Base-by-base conservation (phyloP, 2,797 vertebrate species). In the Lagodon rhomboides region DNA sequence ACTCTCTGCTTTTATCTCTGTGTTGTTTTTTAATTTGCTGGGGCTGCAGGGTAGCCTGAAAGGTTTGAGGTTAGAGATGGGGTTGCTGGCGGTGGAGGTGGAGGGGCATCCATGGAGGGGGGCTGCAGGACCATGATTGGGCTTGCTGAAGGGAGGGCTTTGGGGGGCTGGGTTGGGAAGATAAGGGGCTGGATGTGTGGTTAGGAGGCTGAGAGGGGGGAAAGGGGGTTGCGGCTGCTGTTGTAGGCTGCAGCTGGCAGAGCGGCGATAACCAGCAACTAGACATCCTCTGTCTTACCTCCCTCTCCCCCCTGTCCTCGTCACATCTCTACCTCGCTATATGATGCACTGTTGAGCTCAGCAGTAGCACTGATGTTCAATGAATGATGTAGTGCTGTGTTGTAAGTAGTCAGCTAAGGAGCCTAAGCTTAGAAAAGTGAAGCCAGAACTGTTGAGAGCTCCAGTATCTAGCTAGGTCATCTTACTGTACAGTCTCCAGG, bases 101-200 rank as follows among this genome's bases (percentile, higher is more conserved):
- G 85, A 68, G 70, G 87, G 75, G 75, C 80, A 80, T 81, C 83
- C 41, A 12, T 53, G 38, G 67, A 68, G 70, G 71, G 50, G 71
- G 68, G 80, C 87, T 90, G 87, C 85, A 82, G 90, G 86, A 86
- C 88, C 85, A 83, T 79, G 87, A 92, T 89, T 90, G 84, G 83
- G 83, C 71, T 85, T 80, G 82, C 88, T 90, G 77, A 84, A 85
- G 87, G 86, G 90, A 92, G 78, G 87, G 92, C 91, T 92, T 90
- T 87, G 84, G 90, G 92, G 92, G 89, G 84, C 91, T 93, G 93
- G 16, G 77, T 83, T 84, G 77, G 60, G 77, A 86, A 94, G 94
- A 93, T 93, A 94, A 93, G 91, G 83, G 83, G 72, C 78, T 91
- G 88, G 85, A 85, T 91, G 91, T 77, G 75, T 81, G 78, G 85